Conservation (phyloP, 2,113 vertebrate species). For the Setophaga petechia region DNA sequence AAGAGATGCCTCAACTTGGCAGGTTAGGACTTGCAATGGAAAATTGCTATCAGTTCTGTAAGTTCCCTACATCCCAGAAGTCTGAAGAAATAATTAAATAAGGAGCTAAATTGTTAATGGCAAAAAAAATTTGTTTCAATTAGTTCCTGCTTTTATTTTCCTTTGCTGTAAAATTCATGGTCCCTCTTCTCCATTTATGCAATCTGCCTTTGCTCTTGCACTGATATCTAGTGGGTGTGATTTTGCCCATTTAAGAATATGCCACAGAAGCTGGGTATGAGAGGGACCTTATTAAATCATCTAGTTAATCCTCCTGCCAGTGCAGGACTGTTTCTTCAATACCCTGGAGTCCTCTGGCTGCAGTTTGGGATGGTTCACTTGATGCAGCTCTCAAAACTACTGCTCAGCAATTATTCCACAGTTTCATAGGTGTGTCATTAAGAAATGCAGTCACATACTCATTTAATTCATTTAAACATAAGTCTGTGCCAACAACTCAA, state of each 20-base stretch:
- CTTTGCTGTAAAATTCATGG: conserved; percentile 1
- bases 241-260: background rate
- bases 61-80: background rate
- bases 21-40: background rate
- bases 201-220: background rate
- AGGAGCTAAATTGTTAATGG: background rate
- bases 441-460: background rate
- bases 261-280: background rate
- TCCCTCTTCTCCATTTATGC: background rate
- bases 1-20: background rate
- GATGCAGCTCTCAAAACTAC: background rate
- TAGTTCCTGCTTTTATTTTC: conserved; percentile 7
- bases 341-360: background rate
- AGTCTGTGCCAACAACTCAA: background rate
- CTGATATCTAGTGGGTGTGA: background rate
- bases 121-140: background rate
- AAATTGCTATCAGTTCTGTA: background rate
- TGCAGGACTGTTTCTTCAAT: background rate
- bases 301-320: background rate
- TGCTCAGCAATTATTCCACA: background rate
- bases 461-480: background rate
- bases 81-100: background rate
- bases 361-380: background rate
- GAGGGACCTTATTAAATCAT: background rate
- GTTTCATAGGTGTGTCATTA: background rate